A percentile compares a stretch with the other conserved stretches of the same genome.
phyloP scores from a whole-genome alignment of 2,113 vertebrate genomes.

The Procapra przewalskii region DNA sequence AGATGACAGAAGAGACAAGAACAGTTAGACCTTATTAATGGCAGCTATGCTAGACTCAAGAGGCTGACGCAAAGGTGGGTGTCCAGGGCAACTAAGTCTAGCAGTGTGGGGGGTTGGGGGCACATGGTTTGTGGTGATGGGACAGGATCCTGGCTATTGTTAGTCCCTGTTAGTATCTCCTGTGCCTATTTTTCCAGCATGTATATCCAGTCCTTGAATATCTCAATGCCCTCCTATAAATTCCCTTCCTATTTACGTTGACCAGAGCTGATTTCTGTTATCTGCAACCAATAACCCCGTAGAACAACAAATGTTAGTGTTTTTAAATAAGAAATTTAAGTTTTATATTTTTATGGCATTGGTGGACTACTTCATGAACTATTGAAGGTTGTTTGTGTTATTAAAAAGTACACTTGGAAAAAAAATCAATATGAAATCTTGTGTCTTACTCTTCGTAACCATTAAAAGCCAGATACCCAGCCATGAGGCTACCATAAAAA shows the following conservation, averaged over 20 bases:
- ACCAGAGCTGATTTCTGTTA: not conserved
- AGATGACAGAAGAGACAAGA: not conserved
- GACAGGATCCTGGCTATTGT: not conserved
- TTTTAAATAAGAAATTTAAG: slow-evolving; percentile 28
- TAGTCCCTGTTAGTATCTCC: not conserved
- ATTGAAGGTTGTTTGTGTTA: slow-evolving; percentile 31
- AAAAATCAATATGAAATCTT: slow-evolving; percentile 47
- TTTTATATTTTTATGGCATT: not conserved
- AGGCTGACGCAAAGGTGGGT: not conserved
- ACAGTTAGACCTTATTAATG: not conserved
- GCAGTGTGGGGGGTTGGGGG: no score
- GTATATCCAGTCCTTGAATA: not conserved
- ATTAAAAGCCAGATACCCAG: slow-evolving; percentile 29
- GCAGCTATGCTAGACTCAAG: not conserved
- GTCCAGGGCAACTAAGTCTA: not conserved
- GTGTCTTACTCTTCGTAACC: not conserved
- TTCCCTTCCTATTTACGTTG: not conserved
- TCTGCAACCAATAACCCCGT: not conserved
- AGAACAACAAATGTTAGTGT: not conserved
- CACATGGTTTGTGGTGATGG: not conserved
- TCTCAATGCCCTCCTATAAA: not conserved
- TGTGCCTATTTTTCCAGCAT: not conserved
- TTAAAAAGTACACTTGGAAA: slow-evolving; percentile 55
- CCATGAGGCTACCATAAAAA: not conserved
- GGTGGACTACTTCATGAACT: not conserved